phyloP scores from a whole-genome alignment of 2,797 vertebrate species.

The Vipera ursinii region DNA sequence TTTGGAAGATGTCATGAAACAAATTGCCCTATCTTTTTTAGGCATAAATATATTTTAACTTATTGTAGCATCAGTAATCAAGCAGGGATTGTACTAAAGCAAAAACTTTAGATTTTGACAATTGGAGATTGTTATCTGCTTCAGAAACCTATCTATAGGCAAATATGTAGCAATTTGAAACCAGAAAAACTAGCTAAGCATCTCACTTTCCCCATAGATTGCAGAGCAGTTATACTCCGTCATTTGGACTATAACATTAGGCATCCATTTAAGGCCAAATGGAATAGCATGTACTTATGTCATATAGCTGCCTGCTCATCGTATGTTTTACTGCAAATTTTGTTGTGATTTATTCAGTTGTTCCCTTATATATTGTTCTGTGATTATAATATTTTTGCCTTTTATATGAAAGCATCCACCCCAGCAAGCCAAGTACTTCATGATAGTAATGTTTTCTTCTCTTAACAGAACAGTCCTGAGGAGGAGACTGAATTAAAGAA shows the following conservation, averaged over 20 bases:
- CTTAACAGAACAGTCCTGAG: slow-evolving; percentile 88
- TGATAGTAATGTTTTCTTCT: slow-evolving; percentile 38
- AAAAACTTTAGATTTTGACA: not conserved
- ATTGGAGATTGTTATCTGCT: not conserved
- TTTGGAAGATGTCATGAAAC: not conserved
- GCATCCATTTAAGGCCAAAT: not conserved
- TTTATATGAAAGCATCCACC: not conserved
- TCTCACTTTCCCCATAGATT: not conserved
- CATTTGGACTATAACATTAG: not conserved
- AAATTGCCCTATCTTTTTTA: not conserved
- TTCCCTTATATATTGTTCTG: not conserved
- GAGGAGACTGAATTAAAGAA: slow-evolving; percentile 94
- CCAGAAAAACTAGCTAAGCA: not conserved
- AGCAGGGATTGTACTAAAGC: not conserved
- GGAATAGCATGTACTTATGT: not conserved
- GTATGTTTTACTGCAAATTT: not conserved
- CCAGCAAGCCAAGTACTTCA: not conserved
- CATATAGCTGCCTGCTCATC: not conserved
- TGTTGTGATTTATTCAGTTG: not conserved
- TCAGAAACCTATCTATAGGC: not conserved
- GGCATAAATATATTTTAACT: not conserved
- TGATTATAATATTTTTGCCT: not conserved
- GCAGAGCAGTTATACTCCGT: not conserved
- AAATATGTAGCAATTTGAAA: not conserved
- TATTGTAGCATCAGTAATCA: not conserved